Evolutionary conservation across 2,797 vertebrate genomes (phyloP).

Genomic region (Botia almorhae): DNA sequence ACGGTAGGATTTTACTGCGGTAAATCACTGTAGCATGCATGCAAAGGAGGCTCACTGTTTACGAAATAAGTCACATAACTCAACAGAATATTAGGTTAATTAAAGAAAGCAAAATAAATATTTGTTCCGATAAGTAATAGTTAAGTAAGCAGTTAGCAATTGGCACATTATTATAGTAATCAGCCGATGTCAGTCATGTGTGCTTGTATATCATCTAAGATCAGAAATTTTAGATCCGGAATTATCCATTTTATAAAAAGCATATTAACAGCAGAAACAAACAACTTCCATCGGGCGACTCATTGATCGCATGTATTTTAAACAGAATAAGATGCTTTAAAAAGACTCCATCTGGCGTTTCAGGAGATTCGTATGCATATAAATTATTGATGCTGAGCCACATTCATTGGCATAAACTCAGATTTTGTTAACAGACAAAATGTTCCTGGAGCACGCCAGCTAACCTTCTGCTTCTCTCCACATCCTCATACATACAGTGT

Average conservation of each 20-base stretch:
- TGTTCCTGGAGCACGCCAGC: slow-evolving; percentile 7
- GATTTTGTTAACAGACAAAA: neutral
- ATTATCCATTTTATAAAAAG: neutral
- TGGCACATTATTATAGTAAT: neutral
- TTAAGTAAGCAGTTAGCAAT: too few relatives aligned
- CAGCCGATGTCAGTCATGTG: neutral
- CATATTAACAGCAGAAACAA: neutral
- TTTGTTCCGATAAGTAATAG: neutral
- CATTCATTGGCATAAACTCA: slow-evolving; percentile 37
- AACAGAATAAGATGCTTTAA: slow-evolving; percentile 46
- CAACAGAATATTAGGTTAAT: neutral
- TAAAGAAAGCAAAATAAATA: neutral
- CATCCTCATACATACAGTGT: neutral
- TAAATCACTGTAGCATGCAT: neutral
- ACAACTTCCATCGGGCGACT: neutral
- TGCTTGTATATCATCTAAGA: neutral
- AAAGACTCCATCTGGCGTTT: slow-evolving; percentile 49
- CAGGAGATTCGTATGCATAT: slow-evolving; percentile 44
- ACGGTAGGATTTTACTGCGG: neutral
- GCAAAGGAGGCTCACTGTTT: neutral
- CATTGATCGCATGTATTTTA: slow-evolving; percentile 37
- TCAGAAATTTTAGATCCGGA: neutral
- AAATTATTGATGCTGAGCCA: slow-evolving; percentile 49
- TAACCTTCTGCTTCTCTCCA: slow-evolving; percentile 20
- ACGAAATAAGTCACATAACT: neutral